phyloP scores from a whole-genome alignment of 2,113 vertebrate species.

The Halichoerus grypus region DNA sequence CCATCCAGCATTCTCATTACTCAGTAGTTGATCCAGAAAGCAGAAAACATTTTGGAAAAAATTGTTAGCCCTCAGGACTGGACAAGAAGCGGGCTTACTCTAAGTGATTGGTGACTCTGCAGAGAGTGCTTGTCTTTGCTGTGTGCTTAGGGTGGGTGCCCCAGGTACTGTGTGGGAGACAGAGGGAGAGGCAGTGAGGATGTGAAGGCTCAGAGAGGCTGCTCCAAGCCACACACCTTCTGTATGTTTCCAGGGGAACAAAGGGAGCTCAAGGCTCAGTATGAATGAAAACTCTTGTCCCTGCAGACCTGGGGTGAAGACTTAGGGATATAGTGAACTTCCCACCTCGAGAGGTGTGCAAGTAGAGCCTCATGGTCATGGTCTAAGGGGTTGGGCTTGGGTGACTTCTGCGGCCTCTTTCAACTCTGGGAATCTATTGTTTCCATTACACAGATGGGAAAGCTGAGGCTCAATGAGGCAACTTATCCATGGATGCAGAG shows the following conservation, averaged over 20 bases:
- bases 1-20: neutral
- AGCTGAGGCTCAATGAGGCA: neutral
- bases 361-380: neutral
- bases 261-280: neutral
- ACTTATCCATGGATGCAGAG: neutral
- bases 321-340: neutral
- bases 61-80: neutral
- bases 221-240: rapidly evolving
- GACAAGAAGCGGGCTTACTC: neutral
- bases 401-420: neutral
- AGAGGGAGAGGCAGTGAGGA: too few relatives aligned
- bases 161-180: neutral
- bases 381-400: neutral
- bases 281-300: rapidly evolving
- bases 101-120: neutral
- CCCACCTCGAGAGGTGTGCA: neutral
- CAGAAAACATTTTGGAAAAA: neutral
- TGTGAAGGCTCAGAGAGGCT: neutral
- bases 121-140: rapidly evolving
- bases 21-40: neutral
- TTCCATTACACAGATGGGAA: neutral
- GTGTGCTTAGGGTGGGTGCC: neutral
- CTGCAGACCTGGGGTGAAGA: too few relatives aligned
- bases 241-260: neutral
- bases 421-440: neutral